phyloP scores from a whole-genome alignment of 2,113 vertebrate species.

The Hylia prasina region DNA sequence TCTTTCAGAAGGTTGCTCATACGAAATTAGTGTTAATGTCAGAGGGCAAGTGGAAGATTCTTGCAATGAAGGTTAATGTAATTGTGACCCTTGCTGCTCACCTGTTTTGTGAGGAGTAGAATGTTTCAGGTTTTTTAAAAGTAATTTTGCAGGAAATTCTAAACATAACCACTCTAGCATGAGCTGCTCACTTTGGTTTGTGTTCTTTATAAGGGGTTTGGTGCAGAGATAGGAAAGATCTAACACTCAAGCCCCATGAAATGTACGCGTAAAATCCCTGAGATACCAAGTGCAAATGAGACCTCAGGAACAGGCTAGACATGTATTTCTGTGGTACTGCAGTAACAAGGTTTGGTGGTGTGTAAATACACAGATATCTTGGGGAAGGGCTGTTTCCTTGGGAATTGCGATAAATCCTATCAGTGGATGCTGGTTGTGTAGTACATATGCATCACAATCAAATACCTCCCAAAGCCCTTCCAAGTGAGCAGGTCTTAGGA shows the following conservation, averaged over 20 bases:
- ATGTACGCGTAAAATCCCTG: neutral
- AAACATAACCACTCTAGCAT: neutral
- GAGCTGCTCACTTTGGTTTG: neutral
- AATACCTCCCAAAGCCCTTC: neutral
- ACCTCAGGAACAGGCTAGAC: neutral
- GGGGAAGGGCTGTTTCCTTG: neutral
- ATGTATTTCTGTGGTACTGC: neutral
- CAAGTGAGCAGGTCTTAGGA: neutral
- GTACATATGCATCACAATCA: neutral
- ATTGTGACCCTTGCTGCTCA: neutral
- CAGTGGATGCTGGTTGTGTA: neutral
- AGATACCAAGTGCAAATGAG: neutral
- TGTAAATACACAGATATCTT: neutral
- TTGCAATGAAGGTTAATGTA: neutral
- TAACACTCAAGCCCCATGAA: neutral
- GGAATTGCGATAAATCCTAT: neutral
- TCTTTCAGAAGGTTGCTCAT: neutral
- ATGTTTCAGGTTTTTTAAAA: neutral
- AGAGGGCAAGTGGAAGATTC: neutral
- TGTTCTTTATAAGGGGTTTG: neutral
- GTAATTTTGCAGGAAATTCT: neutral
- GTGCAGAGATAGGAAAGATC: neutral
- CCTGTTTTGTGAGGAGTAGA: neutral
- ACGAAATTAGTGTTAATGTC: constrained; percentile 4
- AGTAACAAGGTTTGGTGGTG: neutral